Conservation (phyloP, 1,140 invertebrate species). For the Araneus ventricosus region DNA sequence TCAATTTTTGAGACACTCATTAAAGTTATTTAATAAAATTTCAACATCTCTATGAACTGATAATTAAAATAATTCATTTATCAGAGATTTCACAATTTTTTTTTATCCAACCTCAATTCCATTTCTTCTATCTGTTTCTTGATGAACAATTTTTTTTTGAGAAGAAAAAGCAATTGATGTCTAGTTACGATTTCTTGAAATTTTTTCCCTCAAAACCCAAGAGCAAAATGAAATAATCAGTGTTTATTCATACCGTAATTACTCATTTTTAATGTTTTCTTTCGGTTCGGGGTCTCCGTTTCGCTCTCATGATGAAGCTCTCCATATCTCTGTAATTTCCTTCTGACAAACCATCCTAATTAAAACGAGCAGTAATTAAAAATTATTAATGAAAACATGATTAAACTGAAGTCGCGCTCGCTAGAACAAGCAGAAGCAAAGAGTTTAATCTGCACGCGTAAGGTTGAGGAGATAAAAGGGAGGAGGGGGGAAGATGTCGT, state of each 20-base stretch:
- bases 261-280: conserved; percentile 34
- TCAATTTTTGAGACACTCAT: neutral
- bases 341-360: conserved; percentile 47
- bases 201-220: neutral
- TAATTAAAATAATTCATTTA: conserved; percentile 1
- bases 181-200: neutral
- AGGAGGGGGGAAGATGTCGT: neutral
- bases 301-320: neutral
- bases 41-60: neutral
- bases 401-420: conserved; percentile 57
- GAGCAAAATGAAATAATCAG: conserved; percentile 10
- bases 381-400: conserved; percentile 75
- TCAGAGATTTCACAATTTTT: neutral
- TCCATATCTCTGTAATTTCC: conserved; percentile 28
- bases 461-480: conserved; percentile 13
- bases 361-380: conserved; percentile 74
- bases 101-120: neutral
- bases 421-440: conserved; percentile 2
- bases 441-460: conserved; percentile 46
- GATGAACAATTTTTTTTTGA: neutral
- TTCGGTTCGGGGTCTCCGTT: neutral
- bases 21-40: neutral
- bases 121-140: neutral
- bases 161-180: neutral
- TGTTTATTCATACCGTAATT: conserved; percentile 6